Evolutionary conservation across 2,797 vertebrate species (phyloP).

Genomic region (Semotilus atromaculatus): DNA sequence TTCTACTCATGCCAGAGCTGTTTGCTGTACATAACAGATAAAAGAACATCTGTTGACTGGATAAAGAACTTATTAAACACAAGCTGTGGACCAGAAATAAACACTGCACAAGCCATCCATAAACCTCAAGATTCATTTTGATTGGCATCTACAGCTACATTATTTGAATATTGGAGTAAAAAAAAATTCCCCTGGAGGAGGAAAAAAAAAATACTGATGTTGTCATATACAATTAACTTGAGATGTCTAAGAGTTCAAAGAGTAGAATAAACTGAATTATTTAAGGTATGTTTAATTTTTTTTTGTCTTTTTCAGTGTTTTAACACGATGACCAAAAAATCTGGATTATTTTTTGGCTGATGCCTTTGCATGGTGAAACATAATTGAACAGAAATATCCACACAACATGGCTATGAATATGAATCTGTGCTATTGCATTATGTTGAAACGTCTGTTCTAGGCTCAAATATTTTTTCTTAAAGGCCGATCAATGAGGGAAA

Average conservation of each 20-base stretch:
- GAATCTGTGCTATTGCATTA: background rate
- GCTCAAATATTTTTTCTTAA: background rate
- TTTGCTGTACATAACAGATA: slow-evolving; percentile 77
- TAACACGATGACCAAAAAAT: slow-evolving; percentile 16
- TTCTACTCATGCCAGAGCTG: slow-evolving; percentile 73
- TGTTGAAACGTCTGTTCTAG: background rate
- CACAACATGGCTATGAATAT: background rate
- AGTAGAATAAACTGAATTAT: slow-evolving; percentile 6
- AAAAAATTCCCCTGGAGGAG: slow-evolving; percentile 62
- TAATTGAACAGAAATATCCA: slow-evolving; percentile 5
- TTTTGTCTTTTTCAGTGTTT: background rate
- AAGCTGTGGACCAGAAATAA: slow-evolving; percentile 75
- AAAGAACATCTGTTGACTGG: slow-evolving; percentile 76
- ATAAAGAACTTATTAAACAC: slow-evolving; percentile 75
- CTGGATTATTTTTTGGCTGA: background rate
- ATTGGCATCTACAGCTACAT: slow-evolving; percentile 75
- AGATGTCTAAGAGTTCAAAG: slow-evolving; percentile 28
- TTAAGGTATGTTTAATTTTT: background rate
- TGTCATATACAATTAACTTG: slow-evolving; percentile 28
- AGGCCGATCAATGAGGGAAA: background rate
- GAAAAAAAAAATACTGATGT: slow-evolving; percentile 75
- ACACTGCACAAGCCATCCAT: slow-evolving; percentile 72
- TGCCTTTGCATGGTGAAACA: background rate
- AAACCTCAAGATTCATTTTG: slow-evolving; percentile 77
- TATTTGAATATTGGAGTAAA: slow-evolving; percentile 29